Conservation (phyloP, 2,113 vertebrate species). For the Amphiprion percula region DNA sequence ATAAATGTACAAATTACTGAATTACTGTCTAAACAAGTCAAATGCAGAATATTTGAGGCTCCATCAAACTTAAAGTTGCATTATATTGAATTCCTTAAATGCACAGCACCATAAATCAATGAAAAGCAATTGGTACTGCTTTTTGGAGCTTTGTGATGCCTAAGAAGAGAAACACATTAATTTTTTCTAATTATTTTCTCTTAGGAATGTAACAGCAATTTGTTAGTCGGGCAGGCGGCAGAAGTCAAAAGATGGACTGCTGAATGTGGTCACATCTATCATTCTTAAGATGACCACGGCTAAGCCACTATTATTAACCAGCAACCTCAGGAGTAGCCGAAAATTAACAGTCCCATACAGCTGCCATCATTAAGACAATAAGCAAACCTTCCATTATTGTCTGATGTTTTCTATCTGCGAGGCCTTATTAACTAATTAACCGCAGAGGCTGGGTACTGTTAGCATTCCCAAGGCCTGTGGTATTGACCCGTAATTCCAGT, state of each 20-base stretch:
- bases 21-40: conserved; percentile 26
- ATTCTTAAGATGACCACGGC: conserved; percentile 64
- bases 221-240: conserved; percentile 45
- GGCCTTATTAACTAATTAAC: conserved; percentile 40
- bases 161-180: conserved; percentile 49
- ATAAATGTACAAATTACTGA: conserved; percentile 21
- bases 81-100: conserved; percentile 7
- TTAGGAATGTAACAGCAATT: conserved; percentile 45
- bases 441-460: conserved; percentile 29
- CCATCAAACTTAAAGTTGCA: background rate
- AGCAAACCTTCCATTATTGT: conserved; percentile 40
- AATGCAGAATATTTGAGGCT: conserved; percentile 26
- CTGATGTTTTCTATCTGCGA: conserved; percentile 5
- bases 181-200: conserved; percentile 67
- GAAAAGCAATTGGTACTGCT: background rate
- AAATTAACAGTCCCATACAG: conserved; percentile 57
- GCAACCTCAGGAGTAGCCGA: conserved; percentile 60
- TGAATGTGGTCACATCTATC: conserved; percentile 51
- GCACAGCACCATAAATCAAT: conserved; percentile 3
- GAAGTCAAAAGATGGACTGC: conserved; percentile 57
- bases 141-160: conserved; percentile 33
- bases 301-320: conserved; percentile 55
- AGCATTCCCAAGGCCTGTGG: conserved; percentile 44
- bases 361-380: conserved; percentile 54
- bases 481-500: conserved; percentile 58